Evolutionary conservation across 1,140 invertebrate genomes (phyloP), one percentile per base, ranked within the genome.

Genomic region (Papilio glaucus): DNA sequence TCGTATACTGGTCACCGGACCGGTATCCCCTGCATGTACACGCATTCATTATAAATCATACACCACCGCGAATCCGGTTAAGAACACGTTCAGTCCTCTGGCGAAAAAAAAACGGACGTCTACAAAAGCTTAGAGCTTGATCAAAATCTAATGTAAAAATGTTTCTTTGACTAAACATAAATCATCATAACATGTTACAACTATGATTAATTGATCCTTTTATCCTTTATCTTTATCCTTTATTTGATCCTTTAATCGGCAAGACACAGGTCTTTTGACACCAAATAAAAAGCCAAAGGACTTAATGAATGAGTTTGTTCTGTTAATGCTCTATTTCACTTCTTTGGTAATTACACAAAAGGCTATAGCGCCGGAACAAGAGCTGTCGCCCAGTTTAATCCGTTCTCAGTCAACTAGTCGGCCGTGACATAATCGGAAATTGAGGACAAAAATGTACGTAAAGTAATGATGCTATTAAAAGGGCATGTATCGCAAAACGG

Each of bases 371-470:
- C 0, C 18, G 49, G 4, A 41, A 41, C 49, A 53, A 53, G 29
- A 33, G 29, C 49, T 2, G 18, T 10, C 49, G 49, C 49, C 49
- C 9, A 18, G 18, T 53, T 24, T 24, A 24, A 41, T 53, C 21
- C 4, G 18, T 53, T 53, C 9, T 12, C 21, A 53, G 21, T 18
- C 18, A 53, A 21, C 18, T 3, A 12, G 49, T 53, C 49, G 49
- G 24, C 49, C 49, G 9, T 53, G 49, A 53, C 49, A 45, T 6
- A 18, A 24, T 2, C 49, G 21, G 29, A 33, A 33, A 12, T 53
- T 53, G 21, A 53, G 49, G 49, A 53, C 49, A 53, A 24, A 53
- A 53, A 18, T 49, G 15, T 53, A 53, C 21, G 21, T 21, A 49
- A 53, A 53, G 4, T 24, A 9, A 8, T 21, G 9, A 53, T 53